Conservation (phyloP, 2,113 vertebrate genomes). For the Lethenteron reissneri region DNA sequence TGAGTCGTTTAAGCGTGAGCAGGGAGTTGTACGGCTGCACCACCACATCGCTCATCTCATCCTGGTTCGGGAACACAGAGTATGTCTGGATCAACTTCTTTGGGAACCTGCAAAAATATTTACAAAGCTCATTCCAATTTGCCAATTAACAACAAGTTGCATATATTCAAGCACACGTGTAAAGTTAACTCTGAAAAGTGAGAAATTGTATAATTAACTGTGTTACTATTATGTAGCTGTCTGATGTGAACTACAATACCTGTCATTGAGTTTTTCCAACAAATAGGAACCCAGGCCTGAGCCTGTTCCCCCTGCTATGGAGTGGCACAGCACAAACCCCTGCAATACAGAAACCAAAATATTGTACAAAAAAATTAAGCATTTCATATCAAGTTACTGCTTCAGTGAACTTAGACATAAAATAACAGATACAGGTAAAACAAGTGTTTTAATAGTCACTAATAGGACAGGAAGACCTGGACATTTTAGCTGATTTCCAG, state of each 20-base stretch:
- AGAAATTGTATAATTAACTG: no score
- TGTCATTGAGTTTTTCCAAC: constrained; percentile 85
- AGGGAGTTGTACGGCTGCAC: constrained; percentile 94
- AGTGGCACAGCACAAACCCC: constrained; percentile 95
- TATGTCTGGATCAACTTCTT: constrained; percentile 97
- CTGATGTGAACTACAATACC: constrained; percentile 21
- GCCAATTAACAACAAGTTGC: neutral
- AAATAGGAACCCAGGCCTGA: constrained; percentile 86
- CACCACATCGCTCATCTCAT: constrained; percentile 96
- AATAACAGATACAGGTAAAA: neutral
- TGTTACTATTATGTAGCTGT: no score
- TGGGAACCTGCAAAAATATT: constrained; percentile 40
- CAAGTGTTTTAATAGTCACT: no score
- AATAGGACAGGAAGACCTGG: no score
- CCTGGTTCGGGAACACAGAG: constrained; percentile 90
- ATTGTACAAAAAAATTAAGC: neutral
- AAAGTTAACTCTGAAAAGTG: no score
- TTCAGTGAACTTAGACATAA: neutral
- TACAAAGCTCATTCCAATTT: neutral
- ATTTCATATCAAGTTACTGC: neutral
- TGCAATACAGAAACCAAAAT: constrained; percentile 15
- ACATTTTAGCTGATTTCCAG: no score
- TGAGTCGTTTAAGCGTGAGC: constrained; percentile 79
- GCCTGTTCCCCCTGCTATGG: constrained; percentile 84
- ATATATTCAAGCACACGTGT: no score